These are phyloP conservation scores for Clangula hyemalis DNA, from an alignment of 2,797 vertebrate species.

Conservation along the genomic window DNA sequence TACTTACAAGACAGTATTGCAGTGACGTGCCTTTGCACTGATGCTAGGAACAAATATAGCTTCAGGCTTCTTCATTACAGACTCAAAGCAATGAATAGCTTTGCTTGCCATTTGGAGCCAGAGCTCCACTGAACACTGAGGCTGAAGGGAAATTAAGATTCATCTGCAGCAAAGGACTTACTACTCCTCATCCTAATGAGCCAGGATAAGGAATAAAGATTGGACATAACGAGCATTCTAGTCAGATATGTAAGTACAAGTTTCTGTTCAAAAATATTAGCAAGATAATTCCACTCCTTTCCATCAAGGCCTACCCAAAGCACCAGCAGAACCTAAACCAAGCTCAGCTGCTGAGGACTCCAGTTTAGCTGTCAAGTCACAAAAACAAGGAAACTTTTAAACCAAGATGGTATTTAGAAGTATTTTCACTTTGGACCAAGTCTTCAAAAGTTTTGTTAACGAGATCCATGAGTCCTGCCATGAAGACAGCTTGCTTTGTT, in stretches of 20 bases:
- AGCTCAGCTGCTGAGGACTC: neutral
- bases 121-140: neutral
- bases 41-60: slow-evolving; percentile 31
- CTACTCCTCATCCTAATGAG: neutral
- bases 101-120: neutral
- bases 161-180: slow-evolving; percentile 2
- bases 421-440: neutral
- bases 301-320: neutral
- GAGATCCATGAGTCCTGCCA: neutral
- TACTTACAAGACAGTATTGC: neutral
- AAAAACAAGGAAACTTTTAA: neutral
- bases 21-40: slow-evolving; percentile 3
- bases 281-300: neutral
- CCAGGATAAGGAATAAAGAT: neutral
- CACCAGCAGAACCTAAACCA: neutral
- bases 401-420: neutral
- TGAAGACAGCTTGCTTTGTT: neutral
- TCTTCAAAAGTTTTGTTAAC: neutral
- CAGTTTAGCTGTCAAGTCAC: neutral
- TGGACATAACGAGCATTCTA: neutral
- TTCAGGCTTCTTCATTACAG: neutral
- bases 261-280: neutral
- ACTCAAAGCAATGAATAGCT: neutral
- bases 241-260: neutral
- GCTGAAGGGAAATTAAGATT: slow-evolving; percentile 19